These are phyloP conservation scores for Antechinus stuartii DNA, from an alignment of 2,113 vertebrate species.

Conservation along the genomic window DNA sequence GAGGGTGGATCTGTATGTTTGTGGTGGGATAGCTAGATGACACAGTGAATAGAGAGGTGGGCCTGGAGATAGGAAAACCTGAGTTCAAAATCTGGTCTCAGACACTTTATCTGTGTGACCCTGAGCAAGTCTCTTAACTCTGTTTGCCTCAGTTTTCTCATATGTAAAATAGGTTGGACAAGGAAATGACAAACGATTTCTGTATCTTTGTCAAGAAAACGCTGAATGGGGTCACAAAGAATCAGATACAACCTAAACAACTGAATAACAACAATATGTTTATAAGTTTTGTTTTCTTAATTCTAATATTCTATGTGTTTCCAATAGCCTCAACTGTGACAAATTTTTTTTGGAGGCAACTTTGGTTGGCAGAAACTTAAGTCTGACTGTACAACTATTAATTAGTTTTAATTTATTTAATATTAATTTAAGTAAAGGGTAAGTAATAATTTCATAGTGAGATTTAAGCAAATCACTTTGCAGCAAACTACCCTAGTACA, in stretches of 20 bases:
- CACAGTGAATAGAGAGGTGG: too few species aligned
- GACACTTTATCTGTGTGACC: too few species aligned
- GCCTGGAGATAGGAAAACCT: too few species aligned
- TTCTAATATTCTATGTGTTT: neutral
- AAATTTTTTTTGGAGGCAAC: neutral
- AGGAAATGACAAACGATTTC: too few species aligned
- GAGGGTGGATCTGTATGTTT: conserved; percentile 40
- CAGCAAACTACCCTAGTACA: neutral
- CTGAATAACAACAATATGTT: neutral
- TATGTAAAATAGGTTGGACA: too few species aligned
- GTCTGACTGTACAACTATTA: neutral
- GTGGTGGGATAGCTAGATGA: too few species aligned
- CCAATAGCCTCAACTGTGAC: neutral
- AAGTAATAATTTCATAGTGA: conserved; percentile 63
- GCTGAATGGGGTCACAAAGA: too few species aligned
- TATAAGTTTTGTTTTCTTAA: neutral
- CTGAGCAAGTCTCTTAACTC: too few species aligned
- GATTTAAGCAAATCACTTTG: conserved; percentile 56
- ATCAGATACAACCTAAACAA: too few species aligned
- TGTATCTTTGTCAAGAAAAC: too few species aligned
- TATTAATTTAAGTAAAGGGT: conserved; percentile 26
- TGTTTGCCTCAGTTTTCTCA: too few species aligned
- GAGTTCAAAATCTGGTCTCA: too few species aligned
- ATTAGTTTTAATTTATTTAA: neutral
- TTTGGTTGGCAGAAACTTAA: neutral